Evolutionary conservation across 2,113 vertebrate species (phyloP).

Genomic region (Uria aalge): DNA sequence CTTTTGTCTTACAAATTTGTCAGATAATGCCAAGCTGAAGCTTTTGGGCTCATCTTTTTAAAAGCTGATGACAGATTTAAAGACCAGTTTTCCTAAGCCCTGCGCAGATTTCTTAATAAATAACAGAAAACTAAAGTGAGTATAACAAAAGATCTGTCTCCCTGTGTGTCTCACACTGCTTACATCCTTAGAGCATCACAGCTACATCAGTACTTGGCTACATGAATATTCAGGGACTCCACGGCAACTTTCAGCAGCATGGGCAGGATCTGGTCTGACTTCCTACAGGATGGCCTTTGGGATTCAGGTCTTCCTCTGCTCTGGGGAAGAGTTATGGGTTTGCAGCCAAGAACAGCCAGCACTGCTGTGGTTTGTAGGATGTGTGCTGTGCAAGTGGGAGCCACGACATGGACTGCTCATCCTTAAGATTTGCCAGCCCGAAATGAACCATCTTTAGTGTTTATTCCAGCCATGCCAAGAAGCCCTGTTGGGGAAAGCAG

Average conservation of each 20-base stretch:
- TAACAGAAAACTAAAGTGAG: background rate
- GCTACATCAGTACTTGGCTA: background rate
- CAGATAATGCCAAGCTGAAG: background rate
- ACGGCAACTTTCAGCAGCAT: background rate
- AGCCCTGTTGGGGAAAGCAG: background rate
- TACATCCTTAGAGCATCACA: background rate
- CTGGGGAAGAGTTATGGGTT: background rate
- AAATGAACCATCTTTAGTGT: background rate
- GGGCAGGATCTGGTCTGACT: background rate
- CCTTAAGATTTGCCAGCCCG: background rate
- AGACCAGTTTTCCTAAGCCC: constrained; percentile 5
- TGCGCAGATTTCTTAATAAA: background rate
- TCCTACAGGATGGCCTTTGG: background rate
- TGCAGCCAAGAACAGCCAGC: background rate
- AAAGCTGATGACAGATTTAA: constrained; percentile 22
- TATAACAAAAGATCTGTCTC: background rate
- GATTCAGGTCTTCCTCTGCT: background rate
- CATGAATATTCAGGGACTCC: background rate
- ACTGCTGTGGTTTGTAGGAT: background rate
- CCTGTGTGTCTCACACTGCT: background rate
- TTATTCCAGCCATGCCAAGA: background rate
- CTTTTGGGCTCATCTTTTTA: background rate
- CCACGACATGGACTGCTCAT: accelerated
- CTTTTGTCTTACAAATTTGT: constrained; percentile 6
- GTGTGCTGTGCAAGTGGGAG: background rate